A percentile compares a stretch with the other conserved stretches of the same genome.
phyloP scores from a whole-genome alignment of 2,888 invertebrate species.

The Protophormia terraenovae region DNA sequence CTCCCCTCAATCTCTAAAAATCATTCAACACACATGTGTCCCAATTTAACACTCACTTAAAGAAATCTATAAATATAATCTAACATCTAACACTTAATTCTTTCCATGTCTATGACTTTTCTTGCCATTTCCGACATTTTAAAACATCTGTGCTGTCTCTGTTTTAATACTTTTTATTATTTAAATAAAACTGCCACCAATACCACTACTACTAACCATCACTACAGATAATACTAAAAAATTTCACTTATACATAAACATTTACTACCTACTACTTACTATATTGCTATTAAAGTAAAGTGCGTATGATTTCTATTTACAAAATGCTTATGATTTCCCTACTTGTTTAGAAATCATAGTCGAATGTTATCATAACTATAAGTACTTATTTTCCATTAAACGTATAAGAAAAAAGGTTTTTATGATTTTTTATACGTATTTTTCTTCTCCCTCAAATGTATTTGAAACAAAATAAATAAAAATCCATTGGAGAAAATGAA shows the following conservation, averaged over 20 bases:
- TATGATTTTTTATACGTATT: not conserved
- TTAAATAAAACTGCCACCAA: constrained; percentile 18
- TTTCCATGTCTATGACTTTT: not conserved
- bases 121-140: not conserved
- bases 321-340: constrained; percentile 44
- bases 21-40: not conserved
- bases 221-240: not conserved
- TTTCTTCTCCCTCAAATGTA: not conserved
- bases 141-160: constrained; percentile 16
- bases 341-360: constrained; percentile 52
- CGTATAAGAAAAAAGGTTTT: not conserved
- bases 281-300: constrained; percentile 29
- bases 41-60: not conserved
- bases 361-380: constrained; percentile 17
- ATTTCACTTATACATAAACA: not conserved
- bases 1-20: not conserved
- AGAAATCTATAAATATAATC: constrained; percentile 4
- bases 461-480: not conserved
- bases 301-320: constrained; percentile 55
- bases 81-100: not conserved
- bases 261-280: not conserved
- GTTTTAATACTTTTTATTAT: constrained; percentile 16
- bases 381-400: constrained; percentile 48
- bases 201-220: not conserved
- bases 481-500: not conserved